A percentile compares a stretch with the other conserved stretches of the same genome.
phyloP scores from a whole-genome alignment of 1,140 invertebrate genomes.

The Rhynchophorus ferrugineus region DNA sequence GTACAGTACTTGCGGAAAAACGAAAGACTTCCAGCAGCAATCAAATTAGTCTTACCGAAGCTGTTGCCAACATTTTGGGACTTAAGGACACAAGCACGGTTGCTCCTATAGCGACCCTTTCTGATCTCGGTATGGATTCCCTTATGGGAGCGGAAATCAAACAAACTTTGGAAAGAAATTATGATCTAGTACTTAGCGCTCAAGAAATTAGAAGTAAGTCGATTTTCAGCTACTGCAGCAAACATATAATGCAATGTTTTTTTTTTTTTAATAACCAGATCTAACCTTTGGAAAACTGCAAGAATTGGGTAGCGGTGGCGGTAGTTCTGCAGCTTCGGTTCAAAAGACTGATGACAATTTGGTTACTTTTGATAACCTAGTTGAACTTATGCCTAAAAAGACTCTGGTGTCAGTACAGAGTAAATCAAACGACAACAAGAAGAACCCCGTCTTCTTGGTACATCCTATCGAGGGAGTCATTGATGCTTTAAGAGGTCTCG shows the following conservation, averaged over 20 bases:
- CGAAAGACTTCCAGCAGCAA: constrained; percentile 44
- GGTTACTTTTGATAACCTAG: constrained; percentile 44
- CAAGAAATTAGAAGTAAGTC: constrained; percentile 69
- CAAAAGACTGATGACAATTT: constrained; percentile 30
- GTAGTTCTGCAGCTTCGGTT: constrained; percentile 28
- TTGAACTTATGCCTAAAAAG: constrained; percentile 57
- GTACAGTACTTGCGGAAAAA: constrained; percentile 73
- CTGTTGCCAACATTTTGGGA: constrained; percentile 79
- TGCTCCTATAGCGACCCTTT: constrained; percentile 64
- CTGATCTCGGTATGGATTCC: constrained; percentile 94
- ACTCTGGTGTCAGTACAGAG: constrained; percentile 53
- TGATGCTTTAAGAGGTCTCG: constrained; percentile 58
- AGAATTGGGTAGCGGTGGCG: constrained; percentile 51
- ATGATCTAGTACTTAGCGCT: constrained; percentile 79
- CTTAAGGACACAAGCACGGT: constrained; percentile 77
- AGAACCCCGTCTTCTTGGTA: constrained; percentile 46
- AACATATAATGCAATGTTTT: too few relatives aligned
- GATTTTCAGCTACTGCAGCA: too few relatives aligned
- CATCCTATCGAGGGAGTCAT: constrained; percentile 91
- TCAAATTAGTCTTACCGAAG: constrained; percentile 56
- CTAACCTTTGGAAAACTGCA: constrained; percentile 68
- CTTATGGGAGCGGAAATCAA: constrained; percentile 98
- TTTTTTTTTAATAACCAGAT: too few relatives aligned
- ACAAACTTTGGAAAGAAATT: constrained; percentile 88
- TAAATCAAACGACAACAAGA: constrained; percentile 36